Base-by-base conservation (phyloP, 2,113 vertebrate species). In the Oreocharis arfaki region DNA sequence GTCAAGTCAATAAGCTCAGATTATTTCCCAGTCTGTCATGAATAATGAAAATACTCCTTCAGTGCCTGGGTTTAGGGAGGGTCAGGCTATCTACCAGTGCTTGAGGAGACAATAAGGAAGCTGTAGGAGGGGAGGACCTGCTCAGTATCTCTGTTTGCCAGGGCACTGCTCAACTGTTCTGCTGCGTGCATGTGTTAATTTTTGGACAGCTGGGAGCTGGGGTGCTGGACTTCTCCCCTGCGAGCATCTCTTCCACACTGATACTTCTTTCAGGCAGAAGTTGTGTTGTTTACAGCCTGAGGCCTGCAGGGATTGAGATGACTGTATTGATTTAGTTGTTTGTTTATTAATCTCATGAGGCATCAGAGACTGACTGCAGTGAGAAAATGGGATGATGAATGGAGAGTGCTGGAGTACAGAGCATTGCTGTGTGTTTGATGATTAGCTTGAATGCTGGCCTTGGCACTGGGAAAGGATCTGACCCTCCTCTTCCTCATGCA, bases 281-380 rank as follows among this genome's bases (percentile, higher is more conserved):
- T 63, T 74, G 20, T 8, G n/a, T 23, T 75, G 78, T 46, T 84
- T 59, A 44, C 60, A 88, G 92, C 46, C 85, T 33, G 42, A 69
- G 79, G 92, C 94, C 94, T 77, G 86, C 69, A 59, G 95, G 80
- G 91, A 92, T 78, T 2, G 19, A 89, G 95, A 90, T 92, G 91
- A 81, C 68, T 70, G 18, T 91, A 97, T 96, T 89, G 96, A 95
- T 96, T 93, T 50, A 59, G 79, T 80, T 88, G 90, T 84, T 94
- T 95, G 84, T 94, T 96, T 90, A 61, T 90, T 86, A 95, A 87
- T 92, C 91, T 95, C 83, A 28, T 68, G 89, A 94, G 90, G 96
- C 83, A 93, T 90, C 83, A 52, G 81, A 78, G 89, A 41, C 64
- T 65, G 79, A 84, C 64, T 95, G 73, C 89, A 84, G 64, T 3